Percentiles rank a stretch among this genome's conserved stretches.
phyloP scores from a whole-genome alignment of 2,797 vertebrate species.

The Hydrocynus forskahlii region DNA sequence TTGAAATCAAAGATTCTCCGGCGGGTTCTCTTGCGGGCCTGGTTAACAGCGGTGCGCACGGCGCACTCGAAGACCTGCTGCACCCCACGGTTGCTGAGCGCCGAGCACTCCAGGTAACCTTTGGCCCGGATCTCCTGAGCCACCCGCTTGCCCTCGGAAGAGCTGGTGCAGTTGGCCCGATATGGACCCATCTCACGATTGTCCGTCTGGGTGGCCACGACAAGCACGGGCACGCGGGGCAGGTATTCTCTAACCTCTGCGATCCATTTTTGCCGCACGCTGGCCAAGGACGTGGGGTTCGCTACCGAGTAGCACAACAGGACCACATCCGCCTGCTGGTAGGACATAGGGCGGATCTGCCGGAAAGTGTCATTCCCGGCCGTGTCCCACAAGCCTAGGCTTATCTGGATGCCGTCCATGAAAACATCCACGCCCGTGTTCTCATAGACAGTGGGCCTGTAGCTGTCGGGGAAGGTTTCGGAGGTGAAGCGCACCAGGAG shows the following conservation, averaged over 20 bases:
- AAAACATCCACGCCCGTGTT: constrained; percentile 95
- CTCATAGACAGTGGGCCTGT: constrained; percentile 94
- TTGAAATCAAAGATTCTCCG: constrained; percentile 85
- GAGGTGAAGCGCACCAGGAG: constrained; percentile 95
- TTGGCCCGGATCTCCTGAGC: constrained; percentile 90
- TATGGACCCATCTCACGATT: constrained; percentile 85
- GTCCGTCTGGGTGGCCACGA: constrained; percentile 96
- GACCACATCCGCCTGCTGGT: constrained; percentile 93
- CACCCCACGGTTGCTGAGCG: constrained; percentile 90
- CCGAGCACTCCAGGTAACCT: constrained; percentile 95
- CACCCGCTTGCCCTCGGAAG: constrained; percentile 83
- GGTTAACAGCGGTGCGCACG: constrained; percentile 87
- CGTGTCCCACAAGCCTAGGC: constrained; percentile 96
- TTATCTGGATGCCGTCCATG: constrained; percentile 94
- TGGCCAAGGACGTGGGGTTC: constrained; percentile 88
- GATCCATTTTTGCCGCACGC: constrained; percentile 88
- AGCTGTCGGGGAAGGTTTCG: constrained; percentile 92
- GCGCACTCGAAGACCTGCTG: constrained; percentile 96
- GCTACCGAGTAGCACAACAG: constrained; percentile 95
- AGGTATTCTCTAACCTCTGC: constrained; percentile 85
- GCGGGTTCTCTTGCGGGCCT: constrained; percentile 80
- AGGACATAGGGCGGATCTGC: constrained; percentile 91
- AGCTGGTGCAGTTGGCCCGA: constrained; percentile 79
- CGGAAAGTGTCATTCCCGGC: constrained; percentile 90
- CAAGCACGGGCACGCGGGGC: constrained; percentile 87